Base-by-base conservation (phyloP, 2,113 vertebrate genomes). In the Gasterosteus nipponicus region DNA sequence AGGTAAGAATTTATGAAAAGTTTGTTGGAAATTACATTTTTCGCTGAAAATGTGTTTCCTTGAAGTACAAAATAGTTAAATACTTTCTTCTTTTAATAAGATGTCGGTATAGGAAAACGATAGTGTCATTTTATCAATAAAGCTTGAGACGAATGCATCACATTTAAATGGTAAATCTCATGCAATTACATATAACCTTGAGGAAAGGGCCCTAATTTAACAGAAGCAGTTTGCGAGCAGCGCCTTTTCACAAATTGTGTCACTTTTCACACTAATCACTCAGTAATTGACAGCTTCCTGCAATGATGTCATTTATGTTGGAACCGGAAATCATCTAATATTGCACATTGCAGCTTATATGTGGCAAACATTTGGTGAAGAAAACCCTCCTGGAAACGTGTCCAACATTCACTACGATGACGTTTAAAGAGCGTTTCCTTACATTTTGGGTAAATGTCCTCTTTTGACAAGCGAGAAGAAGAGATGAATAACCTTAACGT, bases 1-100 rank as follows among this genome's bases (percentile, higher is more conserved):
- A 3, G 12, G 22, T 10, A 22, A 6, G 51, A 54, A 38, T 38
- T 38, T 38, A 0, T 38, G 35, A 38, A 7, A 38, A 38, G 51
- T 54, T 22, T 54, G 51, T 26, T 26, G 22, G 10, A 54, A 54
- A 10, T 53, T 54, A n/a, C 0, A 26, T 26, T 12, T 56, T 29
- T 10, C 14, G 53, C 19, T 56, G 19, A 12, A 56, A 56, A 56
- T 12, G 22, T 29, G 53, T 56, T 56, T 4, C 53, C 11, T 29
- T 56, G 53, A 26, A 56, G 22, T 14, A 26, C 26, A 22, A 60
- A 51, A 51, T 6, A n/a, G n/a, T n/a, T n/a, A n/a, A n/a, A 19
- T 19, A 29, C 12, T 14, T 58, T 22, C 33, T 64, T 71, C 47
- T 56, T 35, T 68, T 63, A 59, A 59, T 63, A 49, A 49, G 56